Base-by-base conservation (phyloP, 2,888 invertebrate genomes). In the Cephus sareptanus region DNA sequence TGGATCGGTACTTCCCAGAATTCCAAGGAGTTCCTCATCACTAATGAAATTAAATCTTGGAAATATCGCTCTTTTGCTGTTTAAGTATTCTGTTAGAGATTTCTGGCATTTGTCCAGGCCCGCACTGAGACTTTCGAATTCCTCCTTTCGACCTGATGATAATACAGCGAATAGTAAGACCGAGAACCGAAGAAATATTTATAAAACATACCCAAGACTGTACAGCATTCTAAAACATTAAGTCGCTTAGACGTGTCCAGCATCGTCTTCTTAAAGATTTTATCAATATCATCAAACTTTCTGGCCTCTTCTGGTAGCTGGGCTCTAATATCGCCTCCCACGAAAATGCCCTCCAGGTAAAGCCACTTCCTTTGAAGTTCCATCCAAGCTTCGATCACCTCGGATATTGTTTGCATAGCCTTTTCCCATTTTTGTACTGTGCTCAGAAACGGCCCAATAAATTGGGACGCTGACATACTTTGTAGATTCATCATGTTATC, bases 41-140 rank as follows among this genome's bases (percentile, higher is more conserved):
- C 98, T 98, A 88, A 98, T 96, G 91, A 98, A 98, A 92, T 96
- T 98, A 92, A 98, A 98, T 76, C 98, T 92, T 3, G 98, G 97
- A 91, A 98, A 98, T 81, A 97, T 94, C 80, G 96, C 94, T 74
- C 98, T 93, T 92, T 98, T 98, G 0, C 96, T 95, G 90, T 97
- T 97, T 82, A 98, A 92, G 90, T 98, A 98, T 88, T 98, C 97
- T 87, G 97, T 97, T 77, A 98, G 92, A 0, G 98, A 97, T 90
- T 98, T 98, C 91, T 98, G 98, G 91, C 98, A 98, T 90, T 94
- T 95, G 89, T 98, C 98, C 76, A 98, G 92, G 1, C 96, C 97
- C 31, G 92, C 80, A 75, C 95, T 95, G 73, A 98, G 92, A 74
- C 93, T 93, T 86, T 95, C 93, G 81, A 98, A 95, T 86, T 97